phyloP scores from a whole-genome alignment of 2,888 invertebrate genomes.

The Microctonus aethiopoides region DNA sequence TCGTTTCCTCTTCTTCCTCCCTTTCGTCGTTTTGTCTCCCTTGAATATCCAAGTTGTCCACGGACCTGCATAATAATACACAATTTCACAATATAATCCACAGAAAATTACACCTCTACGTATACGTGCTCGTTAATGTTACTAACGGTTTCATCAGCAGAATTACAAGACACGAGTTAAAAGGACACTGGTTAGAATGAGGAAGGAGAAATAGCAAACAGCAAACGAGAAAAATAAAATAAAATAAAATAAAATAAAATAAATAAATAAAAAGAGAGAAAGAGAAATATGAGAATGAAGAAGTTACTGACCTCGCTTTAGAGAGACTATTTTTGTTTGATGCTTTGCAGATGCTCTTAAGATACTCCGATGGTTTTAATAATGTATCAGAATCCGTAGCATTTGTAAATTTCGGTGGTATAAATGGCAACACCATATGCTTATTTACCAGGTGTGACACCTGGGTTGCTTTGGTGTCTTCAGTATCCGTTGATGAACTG shows the following conservation, averaged over 20 bases:
- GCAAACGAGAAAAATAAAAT: too few relatives aligned
- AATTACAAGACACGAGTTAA: not conserved
- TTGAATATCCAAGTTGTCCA: constrained; percentile 64
- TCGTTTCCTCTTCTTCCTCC: constrained; percentile 37
- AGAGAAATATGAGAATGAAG: not conserved
- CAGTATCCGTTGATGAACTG: constrained; percentile 62
- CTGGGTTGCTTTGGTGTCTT: constrained; percentile 53
- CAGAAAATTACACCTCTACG: not conserved
- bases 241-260: too few relatives aligned
- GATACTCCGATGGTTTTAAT: constrained; percentile 92
- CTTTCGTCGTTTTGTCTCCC: constrained; percentile 47
- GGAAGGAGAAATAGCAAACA: not conserved
- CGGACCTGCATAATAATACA: constrained; percentile 51
- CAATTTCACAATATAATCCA: not conserved
- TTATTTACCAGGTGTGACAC: constrained; percentile 79
- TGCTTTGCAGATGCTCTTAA: constrained; percentile 80
- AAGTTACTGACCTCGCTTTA: constrained; percentile 60
- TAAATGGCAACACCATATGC: constrained; percentile 88
- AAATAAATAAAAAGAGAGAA: not conserved
- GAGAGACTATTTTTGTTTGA: constrained; percentile 58
- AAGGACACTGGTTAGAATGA: not conserved
- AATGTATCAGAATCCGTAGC: constrained; percentile 82
- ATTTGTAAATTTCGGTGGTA: constrained; percentile 89
- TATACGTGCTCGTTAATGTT: not conserved
- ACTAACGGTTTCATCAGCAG: not conserved